Evolutionary conservation across 2,888 invertebrate species (phyloP).

Genomic region (Caenorhabditis uteleia): DNA sequence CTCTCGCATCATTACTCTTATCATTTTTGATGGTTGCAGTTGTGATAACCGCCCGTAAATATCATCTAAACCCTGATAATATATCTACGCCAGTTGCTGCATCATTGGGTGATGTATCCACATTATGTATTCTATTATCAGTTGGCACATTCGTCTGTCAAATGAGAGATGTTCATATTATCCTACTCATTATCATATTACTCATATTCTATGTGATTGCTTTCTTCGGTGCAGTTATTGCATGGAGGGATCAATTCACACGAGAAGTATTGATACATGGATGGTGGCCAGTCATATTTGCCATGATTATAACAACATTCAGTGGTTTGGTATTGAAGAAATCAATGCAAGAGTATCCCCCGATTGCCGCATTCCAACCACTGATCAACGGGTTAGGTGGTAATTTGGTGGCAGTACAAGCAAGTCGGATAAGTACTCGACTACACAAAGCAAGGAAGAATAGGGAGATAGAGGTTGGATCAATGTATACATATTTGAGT

Average conservation of each 20-base stretch:
- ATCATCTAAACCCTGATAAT: conserved; percentile 86
- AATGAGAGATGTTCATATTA: conserved; percentile 25
- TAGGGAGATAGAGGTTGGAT: conserved; percentile 26
- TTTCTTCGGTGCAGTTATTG: conserved; percentile 34
- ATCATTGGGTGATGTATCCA: conserved; percentile 87
- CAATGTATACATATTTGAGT: conserved; percentile 24
- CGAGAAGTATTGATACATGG: conserved; percentile 49
- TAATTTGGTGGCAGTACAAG: conserved; percentile 61
- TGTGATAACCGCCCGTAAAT: conserved; percentile 44
- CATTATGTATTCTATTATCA: conserved; percentile 73
- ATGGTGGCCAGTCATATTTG: conserved; percentile 50
- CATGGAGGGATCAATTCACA: conserved; percentile 44
- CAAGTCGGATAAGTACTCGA: conserved; percentile 57
- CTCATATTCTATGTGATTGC: conserved; percentile 40
- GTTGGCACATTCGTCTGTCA: conserved; percentile 33
- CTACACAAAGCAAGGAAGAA: conserved; percentile 53
- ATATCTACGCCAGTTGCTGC: conserved; percentile 91
- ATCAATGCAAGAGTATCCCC: conserved; percentile 51
- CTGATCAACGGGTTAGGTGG: conserved; percentile 66
- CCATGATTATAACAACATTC: conserved; percentile 52
- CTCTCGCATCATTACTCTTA: conserved; percentile 52
- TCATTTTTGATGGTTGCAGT: conserved; percentile 55
- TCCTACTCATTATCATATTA: conserved; percentile 34
- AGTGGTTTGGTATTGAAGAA: conserved; percentile 60
- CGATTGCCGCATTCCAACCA: conserved; percentile 63